Evolutionary conservation across 92 coral and sea anemone species (phyloP).

Genomic region (Chrysogorgia sp.): DNA sequence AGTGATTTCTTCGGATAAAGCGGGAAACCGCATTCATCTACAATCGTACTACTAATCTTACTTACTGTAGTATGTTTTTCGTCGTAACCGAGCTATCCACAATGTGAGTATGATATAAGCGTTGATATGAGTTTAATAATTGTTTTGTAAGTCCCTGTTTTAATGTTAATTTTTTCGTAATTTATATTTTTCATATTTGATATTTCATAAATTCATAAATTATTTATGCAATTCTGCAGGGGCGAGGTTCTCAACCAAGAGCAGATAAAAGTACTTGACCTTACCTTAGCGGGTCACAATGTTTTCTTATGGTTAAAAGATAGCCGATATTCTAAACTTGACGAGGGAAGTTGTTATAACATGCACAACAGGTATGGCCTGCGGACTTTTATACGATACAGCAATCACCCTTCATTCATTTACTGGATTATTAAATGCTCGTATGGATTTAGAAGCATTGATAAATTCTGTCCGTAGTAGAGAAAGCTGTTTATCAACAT

Average conservation of each 20-base stretch:
- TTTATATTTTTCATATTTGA: not conserved
- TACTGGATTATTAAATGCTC: conserved; percentile 57
- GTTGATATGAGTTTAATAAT: no score
- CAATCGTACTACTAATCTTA: no score
- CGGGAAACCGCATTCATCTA: no score
- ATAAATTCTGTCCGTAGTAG: conserved; percentile 13
- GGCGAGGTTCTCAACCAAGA: conserved; percentile 25
- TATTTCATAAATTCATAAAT: no score
- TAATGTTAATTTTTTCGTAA: no score
- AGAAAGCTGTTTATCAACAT: conserved; percentile 18
- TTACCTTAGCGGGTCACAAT: conserved; percentile 29
- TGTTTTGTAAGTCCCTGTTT: no score
- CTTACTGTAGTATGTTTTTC: no score
- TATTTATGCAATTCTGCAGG: no score
- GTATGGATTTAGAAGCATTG: conserved; percentile 25
- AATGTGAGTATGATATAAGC: no score
- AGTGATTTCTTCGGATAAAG: no score
- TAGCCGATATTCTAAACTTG: not conserved
- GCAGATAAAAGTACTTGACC: conserved; percentile 27
- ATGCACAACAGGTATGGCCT: conserved; percentile 34
- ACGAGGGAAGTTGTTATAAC: conserved; percentile 31
- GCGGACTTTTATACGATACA: conserved; percentile 11
- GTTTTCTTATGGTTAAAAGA: conserved; percentile 16
- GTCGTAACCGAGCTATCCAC: no score
- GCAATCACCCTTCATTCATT: conserved; percentile 63